Percentiles rank a stretch among this genome's conserved stretches.
These are phyloP conservation scores for Hyalella azteca DNA, from an alignment of 2,888 invertebrate species.

Conservation along the genomic window DNA sequence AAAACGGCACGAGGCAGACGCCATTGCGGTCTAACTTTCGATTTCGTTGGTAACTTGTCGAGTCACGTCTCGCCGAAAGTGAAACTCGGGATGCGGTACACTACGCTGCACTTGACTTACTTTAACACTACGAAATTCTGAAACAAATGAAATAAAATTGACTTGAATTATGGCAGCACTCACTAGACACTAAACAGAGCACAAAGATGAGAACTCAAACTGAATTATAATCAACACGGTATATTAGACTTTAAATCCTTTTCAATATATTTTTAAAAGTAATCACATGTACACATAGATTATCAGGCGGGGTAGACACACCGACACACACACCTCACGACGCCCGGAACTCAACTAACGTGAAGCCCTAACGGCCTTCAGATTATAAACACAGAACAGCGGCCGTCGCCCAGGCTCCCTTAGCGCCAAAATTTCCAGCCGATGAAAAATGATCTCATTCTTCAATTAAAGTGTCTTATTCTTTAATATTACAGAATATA, in stretches of 20 bases:
- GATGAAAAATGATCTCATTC: too few species aligned
- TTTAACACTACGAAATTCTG: not conserved
- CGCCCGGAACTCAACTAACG: conserved; percentile 29
- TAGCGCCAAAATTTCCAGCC: too few species aligned
- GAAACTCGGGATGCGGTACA: not conserved
- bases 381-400: conserved; percentile 33
- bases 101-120: not conserved
- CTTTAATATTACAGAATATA: too few species aligned
- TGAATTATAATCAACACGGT: too few species aligned
- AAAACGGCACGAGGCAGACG: too few species aligned
- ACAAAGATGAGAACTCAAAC: too few species aligned
- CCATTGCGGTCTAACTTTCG: not conserved
- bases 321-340: not conserved
- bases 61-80: conserved; percentile 2
- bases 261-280: not conserved
- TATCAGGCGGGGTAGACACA: not conserved
- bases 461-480: too few species aligned
- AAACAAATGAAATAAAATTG: not conserved
- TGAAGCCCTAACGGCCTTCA: conserved; percentile 19
- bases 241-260: too few species aligned
- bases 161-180: not conserved
- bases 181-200: not conserved
- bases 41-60: not conserved
- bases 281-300: not conserved
- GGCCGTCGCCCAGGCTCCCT: not conserved